These are phyloP conservation scores for Collichthys lucidus DNA, from an alignment of 2,113 vertebrate genomes.

Conservation along the genomic window DNA sequence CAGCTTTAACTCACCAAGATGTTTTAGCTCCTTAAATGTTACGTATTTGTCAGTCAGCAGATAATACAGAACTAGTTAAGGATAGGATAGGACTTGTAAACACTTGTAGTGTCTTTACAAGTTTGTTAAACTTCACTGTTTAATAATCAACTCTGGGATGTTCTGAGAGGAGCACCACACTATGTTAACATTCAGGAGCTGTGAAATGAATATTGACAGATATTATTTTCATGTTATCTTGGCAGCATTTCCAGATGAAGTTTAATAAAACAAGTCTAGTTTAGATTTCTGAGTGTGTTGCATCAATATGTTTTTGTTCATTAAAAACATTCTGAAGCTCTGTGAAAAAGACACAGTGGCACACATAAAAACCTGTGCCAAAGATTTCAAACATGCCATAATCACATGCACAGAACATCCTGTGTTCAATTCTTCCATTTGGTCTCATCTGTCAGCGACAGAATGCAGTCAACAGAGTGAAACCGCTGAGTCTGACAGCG, in stretches of 20 bases:
- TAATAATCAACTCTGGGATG: no score
- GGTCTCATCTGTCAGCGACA: conserved; percentile 41
- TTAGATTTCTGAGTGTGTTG: background rate
- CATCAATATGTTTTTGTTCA: background rate
- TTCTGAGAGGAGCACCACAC: background rate
- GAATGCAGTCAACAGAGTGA: conserved; percentile 47
- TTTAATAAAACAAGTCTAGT: background rate
- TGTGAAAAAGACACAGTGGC: background rate
- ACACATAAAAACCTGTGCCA: background rate
- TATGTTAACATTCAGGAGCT: background rate
- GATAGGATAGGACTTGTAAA: no score
- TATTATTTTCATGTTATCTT: background rate
- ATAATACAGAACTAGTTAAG: background rate
- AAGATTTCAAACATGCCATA: background rate
- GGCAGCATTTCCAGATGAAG: no score
- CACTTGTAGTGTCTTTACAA: no score
- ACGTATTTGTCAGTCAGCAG: background rate
- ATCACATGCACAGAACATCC: background rate
- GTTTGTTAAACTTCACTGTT: no score
- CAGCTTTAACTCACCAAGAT: background rate
- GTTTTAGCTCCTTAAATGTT: background rate
- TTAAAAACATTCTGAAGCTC: background rate
- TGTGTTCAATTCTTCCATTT: background rate
- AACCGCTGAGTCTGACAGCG: conserved; percentile 5
- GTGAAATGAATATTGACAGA: background rate